These are phyloP conservation scores for Nipponacmea schrenckii DNA, from an alignment of 2,888 invertebrate species.

Conservation along the genomic window DNA sequence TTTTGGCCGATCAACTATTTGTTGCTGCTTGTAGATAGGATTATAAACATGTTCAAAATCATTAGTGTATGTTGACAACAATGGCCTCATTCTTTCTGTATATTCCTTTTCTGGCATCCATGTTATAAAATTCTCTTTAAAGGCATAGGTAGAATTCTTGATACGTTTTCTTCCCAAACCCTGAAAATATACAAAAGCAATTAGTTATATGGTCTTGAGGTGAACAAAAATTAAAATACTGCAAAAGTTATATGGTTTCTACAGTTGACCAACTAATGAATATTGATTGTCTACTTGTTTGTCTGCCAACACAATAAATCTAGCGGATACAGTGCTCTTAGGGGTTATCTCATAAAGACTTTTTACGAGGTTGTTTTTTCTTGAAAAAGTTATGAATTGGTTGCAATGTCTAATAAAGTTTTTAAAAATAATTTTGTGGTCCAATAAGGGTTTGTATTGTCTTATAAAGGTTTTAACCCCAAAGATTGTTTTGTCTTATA, in stretches of 20 bases:
- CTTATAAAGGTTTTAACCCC: no score
- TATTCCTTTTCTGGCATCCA: slow-evolving; percentile 59
- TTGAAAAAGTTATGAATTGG: no score
- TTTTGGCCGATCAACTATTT: slow-evolving; percentile 44
- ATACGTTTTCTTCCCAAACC: slow-evolving; percentile 58
- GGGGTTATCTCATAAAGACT: no score
- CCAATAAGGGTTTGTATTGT: no score
- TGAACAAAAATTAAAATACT: neutral
- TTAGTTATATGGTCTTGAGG: neutral
- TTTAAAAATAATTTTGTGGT: no score
- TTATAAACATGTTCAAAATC: slow-evolving; percentile 44
- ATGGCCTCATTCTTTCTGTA: slow-evolving; percentile 43
- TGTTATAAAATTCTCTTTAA: slow-evolving; percentile 54
- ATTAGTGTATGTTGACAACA: slow-evolving; percentile 53
- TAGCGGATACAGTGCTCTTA: no score
- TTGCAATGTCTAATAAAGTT: no score
- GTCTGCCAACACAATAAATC: no score
- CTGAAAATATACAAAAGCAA: slow-evolving; percentile 39
- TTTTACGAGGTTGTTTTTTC: no score
- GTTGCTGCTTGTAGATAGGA: slow-evolving; percentile 17
- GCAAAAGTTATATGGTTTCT: neutral
- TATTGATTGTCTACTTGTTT: no score
- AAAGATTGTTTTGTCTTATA: no score
- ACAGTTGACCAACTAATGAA: no score
- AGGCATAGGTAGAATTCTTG: slow-evolving; percentile 46